Base-by-base conservation (phyloP, 2,888 invertebrate genomes). In the Nephrotoma appendiculata region DNA sequence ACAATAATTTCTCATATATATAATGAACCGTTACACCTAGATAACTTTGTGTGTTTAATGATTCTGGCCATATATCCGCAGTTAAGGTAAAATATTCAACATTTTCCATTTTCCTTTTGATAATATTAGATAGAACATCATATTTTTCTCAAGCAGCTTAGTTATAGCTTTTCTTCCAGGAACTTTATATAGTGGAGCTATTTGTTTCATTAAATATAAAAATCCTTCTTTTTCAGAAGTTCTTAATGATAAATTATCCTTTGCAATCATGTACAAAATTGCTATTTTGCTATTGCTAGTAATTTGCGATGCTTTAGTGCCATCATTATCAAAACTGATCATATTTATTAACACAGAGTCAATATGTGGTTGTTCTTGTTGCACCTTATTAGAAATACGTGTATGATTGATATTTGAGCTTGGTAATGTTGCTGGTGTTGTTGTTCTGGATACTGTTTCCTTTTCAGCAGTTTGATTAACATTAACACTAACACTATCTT, bases 51-150 rank as follows among this genome's bases (percentile, higher is more conserved):
- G 87, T 87, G n/a, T 71, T 88, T 52, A 87, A 57, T 9, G 87
- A 88, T 1, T 89, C 88, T 11, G 88, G 88, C 88, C 88, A 88
- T 15, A 88, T 86, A 84, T 88, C 88, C 0, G 88, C 86, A 11
- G 88, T 88, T 12, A 89, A 83, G 42, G 87, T 45, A 86, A 19
- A n/a, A 3, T 71, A 71, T 71, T 71, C 71, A 71, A 71, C 19
- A 71, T 71, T 71, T 71, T 44, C 5, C 48, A 48, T 83, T 19
- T 83, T 5, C 19, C 15, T 11, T 19, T 83, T 57, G 15, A 57
- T 57, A 15, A 57, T 15, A 57, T 57, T 57, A 15, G 57, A 1
- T 15, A 57, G n/a, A 15, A 15, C n/a, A 57, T 57, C n/a, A 57
- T 57, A 57, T 57, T 57, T n/a, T 57, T 48, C 12, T 57, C 57